Percentiles rank a stretch among this genome's conserved stretches.
Evolutionary conservation across 2,113 vertebrate species (phyloP).

Genomic region (Canis aureus): DNA sequence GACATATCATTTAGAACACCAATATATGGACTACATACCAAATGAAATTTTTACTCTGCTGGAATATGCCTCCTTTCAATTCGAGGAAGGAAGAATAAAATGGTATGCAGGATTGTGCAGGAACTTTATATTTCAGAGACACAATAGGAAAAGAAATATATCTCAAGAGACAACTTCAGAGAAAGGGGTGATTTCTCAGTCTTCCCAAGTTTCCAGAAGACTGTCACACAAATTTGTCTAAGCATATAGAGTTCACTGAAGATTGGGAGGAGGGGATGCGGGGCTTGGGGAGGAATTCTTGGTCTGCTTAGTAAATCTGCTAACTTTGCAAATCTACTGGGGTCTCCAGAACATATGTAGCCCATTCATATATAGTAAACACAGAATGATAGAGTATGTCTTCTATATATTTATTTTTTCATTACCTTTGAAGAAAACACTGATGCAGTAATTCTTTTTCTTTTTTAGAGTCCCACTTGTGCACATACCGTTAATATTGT

Average conservation of each 20-base stretch:
- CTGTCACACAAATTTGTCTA: neutral
- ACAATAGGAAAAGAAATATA: neutral
- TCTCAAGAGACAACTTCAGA: conserved; percentile 42
- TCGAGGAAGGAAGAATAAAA: conserved; percentile 59
- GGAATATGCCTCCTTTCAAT: neutral
- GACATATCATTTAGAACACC: neutral
- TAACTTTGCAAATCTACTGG: neutral
- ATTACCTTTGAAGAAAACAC: neutral
- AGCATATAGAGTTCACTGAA: neutral
- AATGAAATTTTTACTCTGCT: conserved; percentile 2
- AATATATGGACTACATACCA: neutral
- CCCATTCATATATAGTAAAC: neutral
- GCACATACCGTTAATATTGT: neutral
- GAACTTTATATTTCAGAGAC: conserved; percentile 20
- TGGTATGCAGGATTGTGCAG: neutral
- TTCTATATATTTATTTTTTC: neutral
- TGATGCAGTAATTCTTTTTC: neutral
- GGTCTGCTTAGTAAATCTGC: neutral
- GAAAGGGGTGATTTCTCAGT: neutral
- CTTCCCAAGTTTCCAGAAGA: neutral
- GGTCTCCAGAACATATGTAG: neutral
- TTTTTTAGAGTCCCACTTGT: neutral
- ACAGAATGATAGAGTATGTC: neutral
- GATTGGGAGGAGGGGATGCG: neutral
- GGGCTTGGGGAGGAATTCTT: neutral